Conservation (phyloP, 2,113 vertebrate genomes). For the Mixornis gularis region DNA sequence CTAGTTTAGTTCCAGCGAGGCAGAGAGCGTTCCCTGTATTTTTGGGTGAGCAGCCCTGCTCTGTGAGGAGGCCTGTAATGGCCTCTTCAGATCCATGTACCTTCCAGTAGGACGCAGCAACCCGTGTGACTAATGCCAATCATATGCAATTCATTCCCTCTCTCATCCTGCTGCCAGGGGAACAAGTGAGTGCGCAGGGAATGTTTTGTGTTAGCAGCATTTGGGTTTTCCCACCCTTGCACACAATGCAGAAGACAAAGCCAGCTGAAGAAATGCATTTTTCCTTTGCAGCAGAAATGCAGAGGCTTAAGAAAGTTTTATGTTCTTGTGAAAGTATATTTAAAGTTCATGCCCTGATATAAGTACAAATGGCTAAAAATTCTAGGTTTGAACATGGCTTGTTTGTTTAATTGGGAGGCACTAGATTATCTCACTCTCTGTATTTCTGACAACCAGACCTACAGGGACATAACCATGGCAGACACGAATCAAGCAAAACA, state of each 20-base stretch:
- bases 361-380: background rate
- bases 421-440: background rate
- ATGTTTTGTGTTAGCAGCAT: slow-evolving; percentile 6
- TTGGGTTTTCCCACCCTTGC: background rate
- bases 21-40: background rate
- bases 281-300: background rate
- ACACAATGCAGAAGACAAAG: background rate
- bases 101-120: background rate
- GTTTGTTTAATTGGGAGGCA: background rate
- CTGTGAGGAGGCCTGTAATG: rapidly evolving
- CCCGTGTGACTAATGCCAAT: background rate
- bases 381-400: background rate
- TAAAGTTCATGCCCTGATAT: background rate
- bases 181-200: background rate
- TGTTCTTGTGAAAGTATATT: background rate
- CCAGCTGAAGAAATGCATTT: background rate
- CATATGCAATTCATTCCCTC: background rate
- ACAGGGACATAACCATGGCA: background rate
- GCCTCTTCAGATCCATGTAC: background rate
- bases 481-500: background rate
- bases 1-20: background rate
- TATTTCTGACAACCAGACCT: background rate
- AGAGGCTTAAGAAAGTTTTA: background rate
- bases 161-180: background rate
- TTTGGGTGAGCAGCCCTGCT: background rate